Evolutionary conservation across 2,888 invertebrate species (phyloP).

Genomic region (Troides oblongomaculatus): DNA sequence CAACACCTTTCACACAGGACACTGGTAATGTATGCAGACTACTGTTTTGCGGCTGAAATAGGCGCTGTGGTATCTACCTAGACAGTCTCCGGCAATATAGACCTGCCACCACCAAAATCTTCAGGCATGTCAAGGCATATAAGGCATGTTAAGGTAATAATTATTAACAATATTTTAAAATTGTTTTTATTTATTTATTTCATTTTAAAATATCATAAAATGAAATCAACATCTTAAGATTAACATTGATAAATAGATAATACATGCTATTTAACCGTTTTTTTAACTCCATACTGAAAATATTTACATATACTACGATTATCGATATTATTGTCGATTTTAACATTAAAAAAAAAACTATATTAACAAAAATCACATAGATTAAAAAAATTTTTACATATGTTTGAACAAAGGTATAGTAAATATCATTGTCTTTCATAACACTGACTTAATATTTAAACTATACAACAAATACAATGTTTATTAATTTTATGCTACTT

Average conservation of each 20-base stretch:
- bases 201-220: slow-evolving; percentile 78
- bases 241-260: slow-evolving; percentile 76
- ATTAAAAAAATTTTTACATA: not conserved
- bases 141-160: not conserved
- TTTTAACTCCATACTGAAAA: slow-evolving; percentile 52
- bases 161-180: slow-evolving; percentile 2
- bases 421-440: not conserved
- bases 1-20: too few relatives aligned
- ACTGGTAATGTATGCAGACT: too few relatives aligned
- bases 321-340: slow-evolving; percentile 69
- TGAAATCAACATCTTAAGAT: slow-evolving; percentile 77
- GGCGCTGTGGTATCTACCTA: too few relatives aligned
- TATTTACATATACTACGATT: slow-evolving; percentile 62
- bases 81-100: too few relatives aligned
- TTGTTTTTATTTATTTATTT: slow-evolving; percentile 59
- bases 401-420: not conserved
- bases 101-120: too few relatives aligned
- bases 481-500: not conserved
- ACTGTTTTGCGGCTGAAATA: too few relatives aligned
- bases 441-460: not conserved
- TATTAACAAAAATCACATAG: not conserved
- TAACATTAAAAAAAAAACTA: slow-evolving; percentile 25
- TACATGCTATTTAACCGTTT: slow-evolving; percentile 54
- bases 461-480: not conserved
- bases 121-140: too few relatives aligned